Percentiles rank a stretch among this genome's conserved stretches.
Evolutionary conservation across 2,888 invertebrate genomes (phyloP).

Genomic region (Noctua janthina): DNA sequence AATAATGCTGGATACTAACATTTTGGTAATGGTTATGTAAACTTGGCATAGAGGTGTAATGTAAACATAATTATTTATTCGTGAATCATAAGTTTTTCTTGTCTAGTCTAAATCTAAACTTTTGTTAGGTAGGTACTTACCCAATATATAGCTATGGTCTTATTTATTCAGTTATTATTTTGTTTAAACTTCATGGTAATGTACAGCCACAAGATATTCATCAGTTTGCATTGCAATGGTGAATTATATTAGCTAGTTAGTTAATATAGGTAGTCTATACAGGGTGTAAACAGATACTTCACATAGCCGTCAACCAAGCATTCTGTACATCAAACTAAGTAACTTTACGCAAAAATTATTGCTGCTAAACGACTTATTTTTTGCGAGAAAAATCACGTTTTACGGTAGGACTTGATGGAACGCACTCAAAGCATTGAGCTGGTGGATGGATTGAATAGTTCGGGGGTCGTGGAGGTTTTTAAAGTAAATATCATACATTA

Average conservation of each 20-base stretch:
- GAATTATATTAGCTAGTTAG: background rate
- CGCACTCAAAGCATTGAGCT: no score
- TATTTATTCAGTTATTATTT: background rate
- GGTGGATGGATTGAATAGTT: no score
- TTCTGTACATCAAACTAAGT: no score
- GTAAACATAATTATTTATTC: constrained; percentile 33
- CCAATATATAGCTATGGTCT: background rate
- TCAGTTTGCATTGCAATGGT: background rate
- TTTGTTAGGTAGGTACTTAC: background rate
- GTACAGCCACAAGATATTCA: background rate
- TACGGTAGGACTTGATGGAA: no score
- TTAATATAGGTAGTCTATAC: no score
- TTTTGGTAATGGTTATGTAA: constrained; percentile 29
- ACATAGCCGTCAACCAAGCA: no score
- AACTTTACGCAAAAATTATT: no score
- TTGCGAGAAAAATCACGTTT: no score
- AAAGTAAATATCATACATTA: no score
- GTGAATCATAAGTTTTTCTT: constrained; percentile 26
- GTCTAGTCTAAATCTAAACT: background rate
- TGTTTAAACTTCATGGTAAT: background rate
- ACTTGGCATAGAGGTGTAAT: constrained; percentile 32
- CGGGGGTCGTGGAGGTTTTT: no score
- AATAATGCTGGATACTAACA: constrained; percentile 37
- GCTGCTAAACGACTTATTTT: no score
- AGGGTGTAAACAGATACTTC: no score